Conservation (phyloP, 2,113 vertebrate genomes). For the Bufo gargarizans region DNA sequence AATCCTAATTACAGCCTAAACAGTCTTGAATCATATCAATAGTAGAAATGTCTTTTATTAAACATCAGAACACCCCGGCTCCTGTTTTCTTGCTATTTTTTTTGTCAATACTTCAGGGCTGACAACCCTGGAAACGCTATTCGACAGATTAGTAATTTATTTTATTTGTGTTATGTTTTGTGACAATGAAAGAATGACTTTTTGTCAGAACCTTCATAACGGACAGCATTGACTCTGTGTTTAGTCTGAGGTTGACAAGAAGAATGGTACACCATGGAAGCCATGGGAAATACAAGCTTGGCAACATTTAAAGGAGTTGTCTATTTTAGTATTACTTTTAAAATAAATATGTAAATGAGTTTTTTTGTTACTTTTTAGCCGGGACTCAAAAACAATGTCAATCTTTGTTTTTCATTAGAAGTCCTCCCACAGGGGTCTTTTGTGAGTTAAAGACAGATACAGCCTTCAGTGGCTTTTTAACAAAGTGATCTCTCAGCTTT, state of each 20-base stretch:
- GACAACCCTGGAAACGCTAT: background rate
- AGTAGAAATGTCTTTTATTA: constrained; percentile 31
- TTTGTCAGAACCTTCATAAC: constrained; percentile 11
- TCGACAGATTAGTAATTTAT: background rate
- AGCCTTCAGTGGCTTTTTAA: background rate
- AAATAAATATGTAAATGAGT: background rate
- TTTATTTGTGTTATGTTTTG: constrained; percentile 7
- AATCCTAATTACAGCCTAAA: constrained; percentile 51
- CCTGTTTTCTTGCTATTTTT: background rate
- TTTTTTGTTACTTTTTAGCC: background rate
- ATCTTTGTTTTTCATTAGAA: background rate
- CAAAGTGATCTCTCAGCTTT: background rate
- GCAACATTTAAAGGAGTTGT: background rate
- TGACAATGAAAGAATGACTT: background rate
- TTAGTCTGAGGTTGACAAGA: background rate
- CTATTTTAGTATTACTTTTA: background rate
- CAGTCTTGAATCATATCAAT: constrained; percentile 49
- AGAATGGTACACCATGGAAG: background rate
- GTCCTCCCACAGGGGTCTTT: background rate
- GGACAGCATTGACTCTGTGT: background rate
- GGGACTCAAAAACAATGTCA: background rate
- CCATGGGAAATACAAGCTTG: background rate
- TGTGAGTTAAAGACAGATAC: background rate
- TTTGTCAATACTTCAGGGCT: background rate
- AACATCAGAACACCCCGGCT: constrained; percentile 35